Evolutionary conservation across 64 coral and sea anemone species (phyloP).

Genomic region (Pachyseris speciosa): DNA sequence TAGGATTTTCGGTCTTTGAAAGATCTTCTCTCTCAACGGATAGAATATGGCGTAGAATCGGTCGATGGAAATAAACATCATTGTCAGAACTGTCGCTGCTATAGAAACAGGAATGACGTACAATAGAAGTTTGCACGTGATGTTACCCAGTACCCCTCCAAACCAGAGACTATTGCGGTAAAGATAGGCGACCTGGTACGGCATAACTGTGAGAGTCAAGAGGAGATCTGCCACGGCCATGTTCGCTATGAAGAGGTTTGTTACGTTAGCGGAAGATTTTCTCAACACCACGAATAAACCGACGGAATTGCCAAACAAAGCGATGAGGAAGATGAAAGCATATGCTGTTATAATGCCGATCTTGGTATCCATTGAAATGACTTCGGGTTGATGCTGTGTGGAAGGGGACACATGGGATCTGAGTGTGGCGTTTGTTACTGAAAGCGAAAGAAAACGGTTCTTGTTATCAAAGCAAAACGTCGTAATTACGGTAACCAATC

Average conservation of each 20-base stretch:
- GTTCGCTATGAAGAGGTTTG: not conserved
- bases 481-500: too few species aligned
- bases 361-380: not conserved
- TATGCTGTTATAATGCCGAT: not conserved
- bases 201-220: conserved; percentile 44
- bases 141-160: conserved; percentile 5
- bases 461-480: too few species aligned
- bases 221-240: conserved; percentile 57
- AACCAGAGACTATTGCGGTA: not conserved
- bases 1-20: conserved; percentile 39
- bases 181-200: conserved; percentile 31
- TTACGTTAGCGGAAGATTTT: not conserved
- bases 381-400: not conserved
- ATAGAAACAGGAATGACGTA: conserved; percentile 41
- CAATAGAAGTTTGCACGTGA: conserved; percentile 22
- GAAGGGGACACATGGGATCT: too few species aligned
- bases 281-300: not conserved
- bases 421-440: not conserved
- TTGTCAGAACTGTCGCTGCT: conserved; percentile 45
- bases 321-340: not conserved
- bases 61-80: conserved; percentile 42
- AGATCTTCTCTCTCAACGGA: conserved; percentile 13
- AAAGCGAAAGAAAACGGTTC: not conserved
- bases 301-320: not conserved
- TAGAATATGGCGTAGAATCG: conserved; percentile 44